phyloP scores from a whole-genome alignment of 2,113 vertebrate genomes.

The Rynchops niger region DNA sequence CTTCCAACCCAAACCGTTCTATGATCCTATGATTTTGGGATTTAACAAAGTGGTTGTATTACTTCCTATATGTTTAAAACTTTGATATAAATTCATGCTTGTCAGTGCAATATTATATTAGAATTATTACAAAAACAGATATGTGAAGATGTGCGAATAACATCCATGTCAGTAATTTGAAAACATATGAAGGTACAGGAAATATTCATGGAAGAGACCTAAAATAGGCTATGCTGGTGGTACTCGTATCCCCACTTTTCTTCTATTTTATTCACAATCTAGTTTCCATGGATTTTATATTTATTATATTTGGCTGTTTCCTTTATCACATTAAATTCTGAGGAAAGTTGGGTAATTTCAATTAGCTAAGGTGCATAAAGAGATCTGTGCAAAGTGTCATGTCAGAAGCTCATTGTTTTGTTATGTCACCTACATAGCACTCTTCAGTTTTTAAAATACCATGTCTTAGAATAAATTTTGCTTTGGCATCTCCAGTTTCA shows the following conservation, averaged over 20 bases:
- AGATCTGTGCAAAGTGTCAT: neutral
- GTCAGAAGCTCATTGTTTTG: neutral
- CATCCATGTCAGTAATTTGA: neutral
- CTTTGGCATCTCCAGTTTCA: neutral
- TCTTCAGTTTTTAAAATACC: neutral
- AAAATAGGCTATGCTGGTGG: neutral
- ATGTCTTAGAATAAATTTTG: neutral
- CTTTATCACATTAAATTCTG: neutral
- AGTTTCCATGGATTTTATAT: neutral
- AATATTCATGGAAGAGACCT: neutral
- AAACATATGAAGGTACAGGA: neutral
- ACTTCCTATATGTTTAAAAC: neutral
- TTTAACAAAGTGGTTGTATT: neutral
- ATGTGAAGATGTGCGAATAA: neutral
- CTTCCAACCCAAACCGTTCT: neutral
- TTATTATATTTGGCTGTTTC: neutral
- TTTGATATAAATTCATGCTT: neutral
- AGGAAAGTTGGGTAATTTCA: neutral
- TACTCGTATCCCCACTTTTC: neutral
- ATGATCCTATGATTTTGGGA: neutral
- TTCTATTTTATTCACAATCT: neutral
- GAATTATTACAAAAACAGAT: neutral
- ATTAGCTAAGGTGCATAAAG: neutral
- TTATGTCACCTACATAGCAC: neutral
- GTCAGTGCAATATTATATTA: neutral